Evolutionary conservation across 2,797 vertebrate species (phyloP), one percentile per base, ranked within the genome.

Genomic region (Lagocephalus sceleratus): DNA sequence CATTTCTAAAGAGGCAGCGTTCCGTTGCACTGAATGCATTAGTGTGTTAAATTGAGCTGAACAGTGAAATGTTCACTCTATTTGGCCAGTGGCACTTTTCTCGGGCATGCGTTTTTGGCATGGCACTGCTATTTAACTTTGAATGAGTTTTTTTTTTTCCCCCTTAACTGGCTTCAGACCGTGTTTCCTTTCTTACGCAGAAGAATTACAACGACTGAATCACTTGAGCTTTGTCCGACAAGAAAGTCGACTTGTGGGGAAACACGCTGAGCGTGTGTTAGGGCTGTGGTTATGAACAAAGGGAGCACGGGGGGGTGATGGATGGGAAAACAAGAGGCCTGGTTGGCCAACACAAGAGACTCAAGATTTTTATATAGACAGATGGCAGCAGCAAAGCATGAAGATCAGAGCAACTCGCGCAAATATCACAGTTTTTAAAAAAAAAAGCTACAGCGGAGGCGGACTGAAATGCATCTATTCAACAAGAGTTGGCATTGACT

Each of bases 21-120:
- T 71, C 54, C 53, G 11, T 56, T 56, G 57, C 57, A 5, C 63
- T 71, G 75, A 69, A 76, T 78, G 57, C 19, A 47, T 78, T 68
- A 75, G 60, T 22, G 47, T 47, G 68, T 72, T 76, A 60, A 88
- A 83, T 73, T 70, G 68, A 81, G 72, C 32, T 43, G 46, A 71
- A 70, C 12, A 16, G 45, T 66, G 48, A 63, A 68, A 63, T 47
- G 63, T 57, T 66, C 45, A 25, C 23, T 68, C 48, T 43, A 45
- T 66, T 72, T 56, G 58, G 71, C 73, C 70, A 54, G 40, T 53
- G 50, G 63, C 73, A 59, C 49, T 54, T 71, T 57, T 57, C 39
- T 20, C 46, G n/a, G n/a, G n/a, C n/a, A n/a, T n/a, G n/a, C n/a
- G n/a, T 20, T 57, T 67, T 42, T 54, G 50, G 50, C 63, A 38